phyloP scores from a whole-genome alignment of 2,888 invertebrate species.

The Steinernema carpocapsae region DNA sequence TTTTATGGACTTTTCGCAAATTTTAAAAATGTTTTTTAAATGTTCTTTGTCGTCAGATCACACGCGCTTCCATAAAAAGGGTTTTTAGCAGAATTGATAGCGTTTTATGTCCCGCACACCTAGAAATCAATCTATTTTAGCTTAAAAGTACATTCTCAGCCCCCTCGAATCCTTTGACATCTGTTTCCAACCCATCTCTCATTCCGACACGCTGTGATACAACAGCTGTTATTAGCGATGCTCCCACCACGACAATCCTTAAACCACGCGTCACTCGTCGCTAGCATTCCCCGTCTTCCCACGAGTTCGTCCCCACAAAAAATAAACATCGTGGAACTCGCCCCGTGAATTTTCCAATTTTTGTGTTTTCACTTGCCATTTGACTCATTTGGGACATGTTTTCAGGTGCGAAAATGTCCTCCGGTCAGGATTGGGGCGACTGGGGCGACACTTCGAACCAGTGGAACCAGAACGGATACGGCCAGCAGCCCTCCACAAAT shows the following conservation, averaged over 20 bases:
- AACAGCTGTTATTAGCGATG: neutral
- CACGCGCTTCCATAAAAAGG: neutral
- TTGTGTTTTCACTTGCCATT: neutral
- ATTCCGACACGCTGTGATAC: too few relatives aligned
- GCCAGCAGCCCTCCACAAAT: neutral
- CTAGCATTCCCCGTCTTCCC: neutral
- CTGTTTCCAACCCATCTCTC: too few relatives aligned
- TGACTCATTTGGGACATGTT: neutral
- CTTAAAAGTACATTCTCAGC: too few relatives aligned
- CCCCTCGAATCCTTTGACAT: too few relatives aligned
- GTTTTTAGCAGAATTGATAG: too few relatives aligned
- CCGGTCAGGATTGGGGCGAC: conserved; percentile 14
- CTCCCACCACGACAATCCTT: neutral
- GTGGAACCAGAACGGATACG: conserved; percentile 11
- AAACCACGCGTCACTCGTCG: neutral
- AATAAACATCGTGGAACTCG: neutral
- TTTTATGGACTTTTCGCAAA: neutral
- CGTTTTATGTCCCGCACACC: too few relatives aligned
- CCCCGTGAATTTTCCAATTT: neutral
- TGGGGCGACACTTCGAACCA: conserved; percentile 24
- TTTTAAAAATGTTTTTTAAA: neutral
- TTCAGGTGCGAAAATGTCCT: too few relatives aligned
- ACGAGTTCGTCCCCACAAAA: neutral
- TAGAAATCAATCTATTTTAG: too few relatives aligned
- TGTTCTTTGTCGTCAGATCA: neutral